Conservation (phyloP, 2,888 invertebrate species). For the Gymnosoma rotundatum region DNA sequence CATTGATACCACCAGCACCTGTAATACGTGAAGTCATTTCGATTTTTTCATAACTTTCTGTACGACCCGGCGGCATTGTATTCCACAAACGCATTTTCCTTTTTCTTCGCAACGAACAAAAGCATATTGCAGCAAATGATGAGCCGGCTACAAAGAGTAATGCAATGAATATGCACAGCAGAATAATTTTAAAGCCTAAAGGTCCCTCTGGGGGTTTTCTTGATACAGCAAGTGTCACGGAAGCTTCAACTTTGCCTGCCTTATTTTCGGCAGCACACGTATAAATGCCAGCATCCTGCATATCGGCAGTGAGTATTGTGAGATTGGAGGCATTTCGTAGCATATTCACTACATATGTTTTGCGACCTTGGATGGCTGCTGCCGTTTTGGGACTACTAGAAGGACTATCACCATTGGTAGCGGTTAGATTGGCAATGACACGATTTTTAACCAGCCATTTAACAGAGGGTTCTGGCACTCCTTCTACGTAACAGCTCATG, state of each 20-base stretch:
- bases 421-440: slow-evolving; percentile 86
- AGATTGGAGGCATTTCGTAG: slow-evolving; percentile 88
- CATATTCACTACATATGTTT: slow-evolving; percentile 87
- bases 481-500: slow-evolving; percentile 87
- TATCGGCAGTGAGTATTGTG: slow-evolving; percentile 88
- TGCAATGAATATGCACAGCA: slow-evolving; percentile 88
- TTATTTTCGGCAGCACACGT: slow-evolving; percentile 91
- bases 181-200: slow-evolving; percentile 85
- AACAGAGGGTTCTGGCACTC: slow-evolving; percentile 88
- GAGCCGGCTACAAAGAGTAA: slow-evolving; percentile 86
- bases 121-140: slow-evolving; percentile 87
- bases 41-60: slow-evolving; percentile 90
- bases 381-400: slow-evolving; percentile 77
- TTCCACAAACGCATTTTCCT: slow-evolving; percentile 84
- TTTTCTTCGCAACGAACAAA: slow-evolving; percentile 84
- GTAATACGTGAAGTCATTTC: slow-evolving; percentile 86
- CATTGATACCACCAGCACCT: slow-evolving; percentile 73
- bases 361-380: slow-evolving; percentile 83
- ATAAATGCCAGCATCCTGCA: slow-evolving; percentile 90
- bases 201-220: slow-evolving; percentile 85
- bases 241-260: slow-evolving; percentile 89
- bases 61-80: slow-evolving; percentile 82
- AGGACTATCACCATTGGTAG: slow-evolving; percentile 74
- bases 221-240: slow-evolving; percentile 88
- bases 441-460: slow-evolving; percentile 89